Conservation (phyloP, 2,888 invertebrate genomes). For the Drosophila demipolita region DNA sequence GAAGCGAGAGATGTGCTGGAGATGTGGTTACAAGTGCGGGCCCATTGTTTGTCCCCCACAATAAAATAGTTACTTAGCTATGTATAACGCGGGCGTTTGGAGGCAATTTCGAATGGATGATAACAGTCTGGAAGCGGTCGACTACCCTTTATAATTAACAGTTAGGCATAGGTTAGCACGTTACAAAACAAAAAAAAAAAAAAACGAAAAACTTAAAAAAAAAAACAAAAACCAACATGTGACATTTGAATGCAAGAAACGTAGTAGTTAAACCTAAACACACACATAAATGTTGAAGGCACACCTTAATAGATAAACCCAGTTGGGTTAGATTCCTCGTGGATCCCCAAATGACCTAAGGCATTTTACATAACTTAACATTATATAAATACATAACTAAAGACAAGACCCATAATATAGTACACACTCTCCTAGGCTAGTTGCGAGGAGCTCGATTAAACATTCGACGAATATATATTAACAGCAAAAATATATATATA, state of each 20-base stretch:
- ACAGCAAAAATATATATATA: conserved; percentile 13
- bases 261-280: conserved; percentile 47
- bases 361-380: conserved; percentile 35
- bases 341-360: conserved; percentile 14
- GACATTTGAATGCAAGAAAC: conserved; percentile 75
- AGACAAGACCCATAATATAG: conserved; percentile 26
- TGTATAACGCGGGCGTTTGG: conserved; percentile 36
- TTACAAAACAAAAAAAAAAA: conserved; percentile 14
- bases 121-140: conserved; percentile 6
- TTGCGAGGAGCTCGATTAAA: conserved; percentile 35
- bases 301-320: conserved; percentile 34
- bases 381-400: conserved; percentile 38
- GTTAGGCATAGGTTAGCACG: conserved; percentile 39
- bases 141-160: conserved; percentile 32
- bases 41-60: conserved; percentile 37
- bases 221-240: conserved; percentile 56
- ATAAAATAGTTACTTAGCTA: conserved; percentile 60
- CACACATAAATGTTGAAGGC: conserved; percentile 37
- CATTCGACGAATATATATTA: conserved; percentile 40
- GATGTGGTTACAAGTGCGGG: conserved; percentile 30
- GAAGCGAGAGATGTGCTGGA: conserved; percentile 25
- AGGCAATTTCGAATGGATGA: conserved; percentile 12
- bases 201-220: conserved; percentile 5
- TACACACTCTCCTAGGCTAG: conserved; percentile 41
- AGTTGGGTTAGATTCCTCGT: conserved; percentile 21